Base-by-base conservation (phyloP, 2,113 vertebrate genomes). In the Archocentrus centrarchus region DNA sequence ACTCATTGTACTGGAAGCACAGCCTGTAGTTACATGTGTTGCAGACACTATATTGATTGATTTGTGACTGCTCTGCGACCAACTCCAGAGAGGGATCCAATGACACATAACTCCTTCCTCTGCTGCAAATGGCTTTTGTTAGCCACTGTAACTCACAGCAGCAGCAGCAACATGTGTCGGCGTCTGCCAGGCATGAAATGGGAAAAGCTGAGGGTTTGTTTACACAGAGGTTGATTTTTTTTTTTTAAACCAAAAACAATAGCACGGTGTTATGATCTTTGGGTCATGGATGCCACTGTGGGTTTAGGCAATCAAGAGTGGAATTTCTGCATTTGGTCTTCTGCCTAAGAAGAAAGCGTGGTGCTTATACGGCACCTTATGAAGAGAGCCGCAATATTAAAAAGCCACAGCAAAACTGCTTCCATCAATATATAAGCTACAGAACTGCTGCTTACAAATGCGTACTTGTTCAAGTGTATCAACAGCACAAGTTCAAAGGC, bases 31-130 rank as follows among this genome's bases (percentile, higher is more conserved):
- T 86, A 91, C 87, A 92, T 88, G 88, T 91, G 90, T 86, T 82
- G 84, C 78, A 86, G 87, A 90, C 83, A 41, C 41, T 58, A 62
- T 79, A 91, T 89, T 77, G 92, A 95, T 87, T 91, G 90, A 93
- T 93, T 88, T 84, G 85, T 82, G 80, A 92, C 83, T 62, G 80
- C 77, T 91, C 87, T 20, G 86, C 32, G 27, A 85, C 63, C 77
- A 30, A 88, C 66, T 81, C 59, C 79, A 78, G 75, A 77, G 81
- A 79, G 86, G 78, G 85, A 91, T 92, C 92, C 88, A 81, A 91
- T 94, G 89, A 91, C 89, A 92, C 77, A 84, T 75, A 11, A 84
- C 83, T 83, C 73, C 78, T 24, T 76, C 84, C 59, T 70, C 75
- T 83, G 66, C 17, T 82, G 75, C 76, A 84, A 88, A 88, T 73